Percentiles rank a stretch among this genome's conserved stretches.
Evolutionary conservation across 2,888 invertebrate species (phyloP).

Genomic region (Anarsia innoxiella): DNA sequence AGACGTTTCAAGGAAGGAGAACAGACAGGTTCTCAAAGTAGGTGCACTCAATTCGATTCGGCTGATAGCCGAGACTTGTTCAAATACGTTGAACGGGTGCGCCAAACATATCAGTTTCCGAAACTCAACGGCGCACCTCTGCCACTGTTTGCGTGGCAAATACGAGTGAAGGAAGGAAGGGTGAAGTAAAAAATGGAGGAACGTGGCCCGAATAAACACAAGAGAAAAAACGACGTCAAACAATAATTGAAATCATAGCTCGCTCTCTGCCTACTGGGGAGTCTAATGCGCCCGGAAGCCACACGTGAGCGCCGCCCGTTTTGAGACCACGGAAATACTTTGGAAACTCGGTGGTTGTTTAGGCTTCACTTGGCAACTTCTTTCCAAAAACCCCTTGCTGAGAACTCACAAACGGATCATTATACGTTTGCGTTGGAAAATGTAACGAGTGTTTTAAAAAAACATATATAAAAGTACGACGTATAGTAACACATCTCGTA

Average conservation of each 20-base stretch:
- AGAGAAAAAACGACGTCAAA: constrained; percentile 70
- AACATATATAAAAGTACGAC: too few relatives aligned
- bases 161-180: constrained; percentile 53
- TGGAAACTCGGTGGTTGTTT: constrained; percentile 27
- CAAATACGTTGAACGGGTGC: constrained; percentile 49
- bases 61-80: constrained; percentile 40
- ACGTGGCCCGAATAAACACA: constrained; percentile 66
- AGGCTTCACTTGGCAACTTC: constrained; percentile 28
- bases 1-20: too few relatives aligned
- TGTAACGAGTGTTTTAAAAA: constrained; percentile 31
- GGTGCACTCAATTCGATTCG: constrained; percentile 57
- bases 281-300: constrained; percentile 38
- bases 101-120: constrained; percentile 66
- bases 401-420: constrained; percentile 24
- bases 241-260: constrained; percentile 72
- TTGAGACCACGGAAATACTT: constrained; percentile 13
- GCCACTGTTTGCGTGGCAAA: constrained; percentile 43
- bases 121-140: constrained; percentile 46
- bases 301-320: constrained; percentile 24
- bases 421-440: constrained; percentile 21
- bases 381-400: constrained; percentile 24
- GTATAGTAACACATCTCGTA: constrained; percentile 47
- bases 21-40: constrained; percentile 37
- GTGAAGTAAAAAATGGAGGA: constrained; percentile 62
- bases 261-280: constrained; percentile 32